Evolutionary conservation across 2,113 vertebrate species (phyloP), one percentile per base, ranked within the genome.

Genomic region (Pachyramphus minor): DNA sequence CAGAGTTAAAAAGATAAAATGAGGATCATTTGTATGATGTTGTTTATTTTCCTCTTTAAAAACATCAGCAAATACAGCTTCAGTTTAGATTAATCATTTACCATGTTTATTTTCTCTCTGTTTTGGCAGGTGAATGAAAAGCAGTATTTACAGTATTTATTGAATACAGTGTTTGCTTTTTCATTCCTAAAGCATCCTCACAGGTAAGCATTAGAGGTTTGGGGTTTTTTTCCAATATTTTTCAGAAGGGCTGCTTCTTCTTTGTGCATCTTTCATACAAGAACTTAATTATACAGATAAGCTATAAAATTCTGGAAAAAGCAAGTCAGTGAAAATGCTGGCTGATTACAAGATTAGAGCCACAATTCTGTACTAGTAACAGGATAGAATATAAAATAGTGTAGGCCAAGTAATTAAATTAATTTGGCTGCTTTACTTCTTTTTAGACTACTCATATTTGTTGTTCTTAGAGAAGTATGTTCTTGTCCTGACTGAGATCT

Each of bases 291-390:
- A 96, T 42, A 91, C 25, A 89, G 41, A 37, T 58, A 93, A 94
- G 31, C 53, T 52, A 76, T 60, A 95, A 90, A 94, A 93, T 58
- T 77, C 79, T 71, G 66, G 58, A 79, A 94, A 84, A 76, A 90
- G 55, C 24, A 93, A 91, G 58, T 74, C 77, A 94, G 50, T 56
- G 58, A 82, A 93, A 96, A 81, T 39, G 11, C 33, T 90, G 87
- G 24, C 67, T 94, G 90, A 88, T 44, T 84, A 33, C 25, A 15
- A 67, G 24, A 84, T 71, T 76, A 90, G 60, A 83, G 56, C 30
- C 87, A 81, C 41, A 66, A 64, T 50, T 42, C 67, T 63, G 20
- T 39, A 84, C 41, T 69, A 87, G 45, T 80, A 64, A 94, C 53
- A 90, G 16, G 24, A 33, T 37, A 82, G 50, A 92, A 93, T 74